These are phyloP conservation scores for Drosophila fulvimacula DNA, from an alignment of 2,888 invertebrate species.

Conservation along the genomic window DNA sequence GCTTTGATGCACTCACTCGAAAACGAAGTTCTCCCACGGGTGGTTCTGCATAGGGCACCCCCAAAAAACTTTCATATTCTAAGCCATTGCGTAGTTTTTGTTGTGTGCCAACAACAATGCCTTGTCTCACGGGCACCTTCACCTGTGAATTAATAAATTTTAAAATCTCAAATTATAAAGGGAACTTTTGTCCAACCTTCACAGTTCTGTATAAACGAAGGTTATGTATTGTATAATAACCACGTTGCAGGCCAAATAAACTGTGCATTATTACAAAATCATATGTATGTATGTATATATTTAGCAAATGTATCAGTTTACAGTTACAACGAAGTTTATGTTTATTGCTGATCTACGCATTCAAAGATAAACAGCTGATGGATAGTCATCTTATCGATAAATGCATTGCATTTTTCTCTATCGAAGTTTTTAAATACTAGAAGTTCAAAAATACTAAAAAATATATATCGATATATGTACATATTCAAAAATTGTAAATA, in stretches of 20 bases:
- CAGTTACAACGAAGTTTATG: not conserved
- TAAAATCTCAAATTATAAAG: not conserved
- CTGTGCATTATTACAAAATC: not conserved
- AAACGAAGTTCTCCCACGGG: conserved; percentile 85
- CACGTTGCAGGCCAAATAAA: not conserved
- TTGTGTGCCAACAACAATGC: conserved; percentile 85
- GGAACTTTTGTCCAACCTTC: conserved; percentile 32
- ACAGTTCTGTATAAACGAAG: conserved; percentile 46
- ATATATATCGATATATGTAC: not conserved
- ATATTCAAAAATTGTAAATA: not conserved
- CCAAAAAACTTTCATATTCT: conserved; percentile 85
- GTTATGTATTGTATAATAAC: not conserved
- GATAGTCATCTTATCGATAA: not conserved
- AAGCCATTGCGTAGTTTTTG: conserved; percentile 83
- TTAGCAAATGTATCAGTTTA: not conserved
- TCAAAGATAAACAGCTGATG: conserved; percentile 1
- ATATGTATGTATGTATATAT: not conserved
- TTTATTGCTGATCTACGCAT: not conserved
- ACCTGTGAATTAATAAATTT: conserved; percentile 36
- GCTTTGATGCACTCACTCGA: conserved; percentile 67
- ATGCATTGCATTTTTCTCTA: not conserved
- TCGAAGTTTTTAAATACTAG: not conserved
- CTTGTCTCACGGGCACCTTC: conserved; percentile 84
- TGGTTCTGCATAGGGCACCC: conserved; percentile 87
- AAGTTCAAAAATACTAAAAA: not conserved